Evolutionary conservation across 2,888 invertebrate genomes (phyloP).

Genomic region (Monochamus alternatus): DNA sequence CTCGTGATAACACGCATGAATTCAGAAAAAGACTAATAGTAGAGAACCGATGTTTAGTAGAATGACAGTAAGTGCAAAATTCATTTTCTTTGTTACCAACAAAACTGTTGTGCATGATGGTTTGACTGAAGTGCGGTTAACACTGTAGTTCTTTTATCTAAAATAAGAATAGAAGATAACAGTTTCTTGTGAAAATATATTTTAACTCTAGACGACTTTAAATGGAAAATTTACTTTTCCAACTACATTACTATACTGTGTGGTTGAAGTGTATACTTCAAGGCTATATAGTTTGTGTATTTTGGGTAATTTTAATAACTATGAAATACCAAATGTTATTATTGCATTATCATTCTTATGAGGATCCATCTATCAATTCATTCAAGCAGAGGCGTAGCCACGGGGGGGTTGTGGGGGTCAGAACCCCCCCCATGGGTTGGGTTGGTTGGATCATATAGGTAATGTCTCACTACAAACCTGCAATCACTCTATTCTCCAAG

Average conservation of each 20-base stretch:
- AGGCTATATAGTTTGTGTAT: too few relatives aligned
- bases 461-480: too few relatives aligned
- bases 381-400: too few relatives aligned
- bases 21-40: neutral
- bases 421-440: too few relatives aligned
- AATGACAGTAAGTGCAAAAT: neutral
- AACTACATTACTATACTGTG: neutral
- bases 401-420: too few relatives aligned
- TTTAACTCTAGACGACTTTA: neutral
- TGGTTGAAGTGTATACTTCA: too few relatives aligned
- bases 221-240: neutral
- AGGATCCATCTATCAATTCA: too few relatives aligned
- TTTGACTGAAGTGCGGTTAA: constrained; percentile 1
- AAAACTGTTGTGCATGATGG: neutral
- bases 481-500: too few relatives aligned
- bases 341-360: too few relatives aligned
- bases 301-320: too few relatives aligned
- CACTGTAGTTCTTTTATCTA: constrained; percentile 4
- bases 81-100: neutral
- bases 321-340: too few relatives aligned
- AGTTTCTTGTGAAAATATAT: neutral
- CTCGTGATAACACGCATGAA: neutral
- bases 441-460: too few relatives aligned
- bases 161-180: neutral
- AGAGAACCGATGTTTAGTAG: neutral